phyloP scores from a whole-genome alignment of 2,113 vertebrate species.

The Crotalus helleri region DNA sequence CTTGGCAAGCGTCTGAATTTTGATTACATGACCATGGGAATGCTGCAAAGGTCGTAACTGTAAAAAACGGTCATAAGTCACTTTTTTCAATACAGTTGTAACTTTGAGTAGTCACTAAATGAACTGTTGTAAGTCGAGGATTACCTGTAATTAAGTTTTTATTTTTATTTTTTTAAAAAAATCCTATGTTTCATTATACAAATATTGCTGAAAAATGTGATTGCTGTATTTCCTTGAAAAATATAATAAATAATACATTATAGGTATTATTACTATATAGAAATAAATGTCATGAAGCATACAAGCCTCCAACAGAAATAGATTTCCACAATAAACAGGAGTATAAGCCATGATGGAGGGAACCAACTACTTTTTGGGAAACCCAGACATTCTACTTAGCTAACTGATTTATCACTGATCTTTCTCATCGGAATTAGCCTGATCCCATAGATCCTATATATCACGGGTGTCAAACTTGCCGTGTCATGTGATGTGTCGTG shows the following conservation, averaged over 20 bases:
- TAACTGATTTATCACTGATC: not conserved
- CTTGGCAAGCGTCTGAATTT: not conserved
- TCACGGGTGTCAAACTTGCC: too few species aligned
- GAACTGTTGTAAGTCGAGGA: too few species aligned
- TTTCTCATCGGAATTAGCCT: not conserved
- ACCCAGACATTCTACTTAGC: not conserved
- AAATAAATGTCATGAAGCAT: not conserved
- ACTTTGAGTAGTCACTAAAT: not conserved
- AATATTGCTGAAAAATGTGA: conserved; percentile 15
- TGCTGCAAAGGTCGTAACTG: not conserved
- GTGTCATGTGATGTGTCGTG: too few species aligned
- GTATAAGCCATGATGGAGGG: not conserved
- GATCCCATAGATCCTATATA: not conserved
- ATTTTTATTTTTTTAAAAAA: conserved; percentile 11
- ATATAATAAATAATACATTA: not conserved
- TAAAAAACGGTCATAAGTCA: not conserved
- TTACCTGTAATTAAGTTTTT: not conserved
- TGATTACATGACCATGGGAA: not conserved
- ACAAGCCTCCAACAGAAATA: not conserved
- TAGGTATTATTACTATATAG: not conserved
- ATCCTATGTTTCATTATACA: conserved; percentile 25
- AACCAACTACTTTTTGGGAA: not conserved
- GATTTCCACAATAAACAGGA: not conserved
- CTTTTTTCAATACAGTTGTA: not conserved
- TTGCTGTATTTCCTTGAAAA: not conserved